Evolutionary conservation across 2,888 invertebrate species (phyloP).

Genomic region (Apodemia arnacis): DNA sequence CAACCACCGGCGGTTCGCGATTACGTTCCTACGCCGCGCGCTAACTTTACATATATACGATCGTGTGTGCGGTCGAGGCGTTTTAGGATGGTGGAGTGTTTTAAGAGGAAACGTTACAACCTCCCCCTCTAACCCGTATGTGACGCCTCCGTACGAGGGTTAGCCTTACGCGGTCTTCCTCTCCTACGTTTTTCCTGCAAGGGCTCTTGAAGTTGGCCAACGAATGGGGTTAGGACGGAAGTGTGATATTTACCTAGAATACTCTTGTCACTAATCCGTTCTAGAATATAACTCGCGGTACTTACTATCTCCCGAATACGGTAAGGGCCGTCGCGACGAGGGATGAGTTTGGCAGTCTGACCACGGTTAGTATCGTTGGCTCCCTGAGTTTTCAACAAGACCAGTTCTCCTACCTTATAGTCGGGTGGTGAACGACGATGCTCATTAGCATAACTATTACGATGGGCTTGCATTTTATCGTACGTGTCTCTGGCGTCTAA

Average conservation of each 20-base stretch:
- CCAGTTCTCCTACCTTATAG: constrained; percentile 33
- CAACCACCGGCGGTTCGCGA: no score
- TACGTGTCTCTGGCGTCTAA: constrained; percentile 23
- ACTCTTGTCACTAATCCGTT: neutral
- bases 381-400: constrained; percentile 37
- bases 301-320: neutral
- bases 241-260: neutral
- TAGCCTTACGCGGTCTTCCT: constrained; percentile 7
- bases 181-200: neutral
- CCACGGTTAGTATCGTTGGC: constrained; percentile 15
- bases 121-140: constrained; percentile 16
- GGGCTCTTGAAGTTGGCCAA: neutral
- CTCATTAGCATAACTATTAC: constrained; percentile 24
- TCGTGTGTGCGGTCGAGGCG: no score
- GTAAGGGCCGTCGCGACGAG: constrained; percentile 12
- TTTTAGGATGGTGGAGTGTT: no score
- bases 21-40: no score
- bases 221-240: neutral
- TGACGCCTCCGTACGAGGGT: neutral
- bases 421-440: constrained; percentile 8
- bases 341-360: constrained; percentile 12
- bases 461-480: constrained; percentile 24
- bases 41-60: no score
- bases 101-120: neutral
- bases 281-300: neutral